Percentiles rank a stretch among this genome's conserved stretches.
Evolutionary conservation across 2,113 vertebrate genomes (phyloP).

Genomic region (Cromileptes altivelis): DNA sequence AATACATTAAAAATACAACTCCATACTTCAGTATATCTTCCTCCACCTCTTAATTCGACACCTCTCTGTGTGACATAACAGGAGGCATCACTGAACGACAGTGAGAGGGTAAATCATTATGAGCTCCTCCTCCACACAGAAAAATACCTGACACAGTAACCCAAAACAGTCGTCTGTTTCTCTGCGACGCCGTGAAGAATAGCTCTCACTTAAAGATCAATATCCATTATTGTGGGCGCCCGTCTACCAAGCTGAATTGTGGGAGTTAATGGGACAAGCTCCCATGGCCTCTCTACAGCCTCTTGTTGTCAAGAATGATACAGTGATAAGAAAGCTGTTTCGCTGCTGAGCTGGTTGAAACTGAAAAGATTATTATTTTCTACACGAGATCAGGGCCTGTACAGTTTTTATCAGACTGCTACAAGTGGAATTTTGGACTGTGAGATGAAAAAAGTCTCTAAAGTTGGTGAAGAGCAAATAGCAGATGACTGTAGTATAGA

Average conservation of each 20-base stretch:
- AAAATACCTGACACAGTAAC: slow-evolving; percentile 51
- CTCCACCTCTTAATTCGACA: not conserved
- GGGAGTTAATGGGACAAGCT: slow-evolving; percentile 72
- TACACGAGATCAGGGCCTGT: not conserved
- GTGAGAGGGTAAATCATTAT: not conserved
- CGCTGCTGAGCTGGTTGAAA: slow-evolving; percentile 10
- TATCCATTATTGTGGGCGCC: slow-evolving; percentile 78
- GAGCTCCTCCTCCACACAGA: slow-evolving; percentile 34
- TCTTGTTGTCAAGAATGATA: slow-evolving; percentile 59
- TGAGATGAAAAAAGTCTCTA: not conserved
- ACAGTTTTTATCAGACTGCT: not conserved
- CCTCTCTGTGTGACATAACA: slow-evolving; percentile 17
- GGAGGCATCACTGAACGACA: not conserved
- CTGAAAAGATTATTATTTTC: slow-evolving; percentile 16
- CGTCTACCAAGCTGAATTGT: slow-evolving; percentile 65
- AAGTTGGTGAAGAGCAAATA: not conserved
- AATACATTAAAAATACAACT: slow-evolving; percentile 16
- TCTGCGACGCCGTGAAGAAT: slow-evolving; percentile 45
- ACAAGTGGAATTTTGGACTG: not conserved
- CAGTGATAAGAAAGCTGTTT: slow-evolving; percentile 61
- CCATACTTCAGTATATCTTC: not conserved
- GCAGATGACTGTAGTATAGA: not conserved
- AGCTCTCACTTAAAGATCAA: slow-evolving; percentile 75
- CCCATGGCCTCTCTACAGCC: slow-evolving; percentile 37
- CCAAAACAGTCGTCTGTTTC: slow-evolving; percentile 30